These are phyloP conservation scores for Aphelocoma coerulescens DNA, from an alignment of 2,113 vertebrate species.

Conservation along the genomic window DNA sequence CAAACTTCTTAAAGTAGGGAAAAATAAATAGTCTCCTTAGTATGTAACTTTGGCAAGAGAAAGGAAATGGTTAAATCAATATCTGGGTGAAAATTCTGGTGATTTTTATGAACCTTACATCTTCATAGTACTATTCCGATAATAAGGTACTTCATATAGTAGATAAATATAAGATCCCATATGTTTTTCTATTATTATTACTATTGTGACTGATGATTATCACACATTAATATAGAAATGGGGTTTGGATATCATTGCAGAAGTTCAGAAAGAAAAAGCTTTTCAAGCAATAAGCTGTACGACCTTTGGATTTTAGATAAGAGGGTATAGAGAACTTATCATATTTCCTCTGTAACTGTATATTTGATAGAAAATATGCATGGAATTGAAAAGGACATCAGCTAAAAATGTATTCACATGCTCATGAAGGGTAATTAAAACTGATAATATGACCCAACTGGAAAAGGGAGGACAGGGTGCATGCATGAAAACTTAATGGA, in stretches of 20 bases:
- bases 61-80: not conserved
- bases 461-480: not conserved
- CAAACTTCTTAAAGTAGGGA: not conserved
- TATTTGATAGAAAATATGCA: not conserved
- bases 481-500: not conserved
- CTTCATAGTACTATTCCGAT: not conserved
- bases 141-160: not conserved
- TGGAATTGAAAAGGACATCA: not conserved
- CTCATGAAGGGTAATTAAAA: conserved; percentile 15
- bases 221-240: not conserved
- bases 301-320: not conserved
- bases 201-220: not conserved
- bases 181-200: not conserved
- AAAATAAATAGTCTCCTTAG: not conserved
- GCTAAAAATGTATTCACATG: not conserved
- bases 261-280: not conserved
- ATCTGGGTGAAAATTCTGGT: not conserved
- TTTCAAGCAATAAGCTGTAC: not conserved
- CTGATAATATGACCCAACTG: not conserved
- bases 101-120: not conserved
- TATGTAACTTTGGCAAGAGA: not conserved
- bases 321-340: not conserved
- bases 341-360: not conserved
- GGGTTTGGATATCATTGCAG: not conserved
- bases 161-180: not conserved